Conservation (phyloP, 2,888 invertebrate species). For the Chorisops tibialis region DNA sequence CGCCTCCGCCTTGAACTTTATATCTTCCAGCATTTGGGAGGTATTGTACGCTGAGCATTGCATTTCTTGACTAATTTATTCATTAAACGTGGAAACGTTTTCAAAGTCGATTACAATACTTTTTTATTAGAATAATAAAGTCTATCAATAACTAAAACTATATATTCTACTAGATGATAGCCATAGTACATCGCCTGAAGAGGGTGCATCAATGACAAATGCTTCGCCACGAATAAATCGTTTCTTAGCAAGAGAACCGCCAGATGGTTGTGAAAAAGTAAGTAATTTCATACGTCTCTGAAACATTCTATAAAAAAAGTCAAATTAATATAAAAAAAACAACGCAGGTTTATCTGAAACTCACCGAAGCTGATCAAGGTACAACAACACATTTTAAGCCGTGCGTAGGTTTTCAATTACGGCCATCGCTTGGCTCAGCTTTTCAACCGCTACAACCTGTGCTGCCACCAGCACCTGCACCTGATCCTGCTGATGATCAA, state of each 20-base stretch:
- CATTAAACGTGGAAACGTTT: no score
- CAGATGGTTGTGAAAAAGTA: conserved; percentile 85
- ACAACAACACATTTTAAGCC: conserved; percentile 55
- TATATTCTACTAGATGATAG: conserved; percentile 75
- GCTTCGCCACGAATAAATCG: conserved; percentile 82
- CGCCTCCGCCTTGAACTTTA: no score
- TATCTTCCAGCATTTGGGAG: no score
- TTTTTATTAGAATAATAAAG: no score
- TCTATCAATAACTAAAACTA: no score
- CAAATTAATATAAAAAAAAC: not conserved
- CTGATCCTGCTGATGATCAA: conserved; percentile 2
- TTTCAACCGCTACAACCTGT: conserved; percentile 61
- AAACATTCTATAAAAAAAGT: not conserved
- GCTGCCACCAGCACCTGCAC: conserved; percentile 7
- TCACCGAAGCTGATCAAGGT: conserved; percentile 35
- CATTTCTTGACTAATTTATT: no score
- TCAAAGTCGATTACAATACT: no score
- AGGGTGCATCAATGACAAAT: conserved; percentile 64
- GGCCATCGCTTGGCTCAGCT: conserved; percentile 76
- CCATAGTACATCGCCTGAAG: conserved; percentile 73
- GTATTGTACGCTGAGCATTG: no score
- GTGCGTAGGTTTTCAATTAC: conserved; percentile 69
- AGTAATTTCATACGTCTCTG: not conserved
- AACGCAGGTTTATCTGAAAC: conserved; percentile 34
- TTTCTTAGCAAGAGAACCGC: conserved; percentile 81